Conservation (phyloP, 2,113 vertebrate species). For the Cephalopterus ornatus region DNA sequence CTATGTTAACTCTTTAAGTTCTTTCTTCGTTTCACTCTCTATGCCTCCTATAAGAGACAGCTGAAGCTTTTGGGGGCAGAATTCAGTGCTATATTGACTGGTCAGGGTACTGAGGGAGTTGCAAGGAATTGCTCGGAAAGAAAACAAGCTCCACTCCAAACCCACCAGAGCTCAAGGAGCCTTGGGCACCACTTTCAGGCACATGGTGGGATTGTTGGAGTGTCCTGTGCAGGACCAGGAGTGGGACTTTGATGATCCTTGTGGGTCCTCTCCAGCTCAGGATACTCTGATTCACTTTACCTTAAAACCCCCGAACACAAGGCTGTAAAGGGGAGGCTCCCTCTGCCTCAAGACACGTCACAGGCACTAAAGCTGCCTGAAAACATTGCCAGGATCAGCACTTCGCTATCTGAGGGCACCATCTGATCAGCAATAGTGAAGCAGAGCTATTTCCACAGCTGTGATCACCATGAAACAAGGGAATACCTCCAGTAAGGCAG, state of each 20-base stretch:
- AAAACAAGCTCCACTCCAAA: background rate
- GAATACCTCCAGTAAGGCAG: background rate
- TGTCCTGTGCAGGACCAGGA: background rate
- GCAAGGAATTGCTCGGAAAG: background rate
- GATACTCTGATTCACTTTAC: background rate
- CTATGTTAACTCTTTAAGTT: too few relatives aligned
- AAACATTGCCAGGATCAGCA: background rate
- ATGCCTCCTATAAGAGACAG: background rate
- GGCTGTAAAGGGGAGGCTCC: background rate
- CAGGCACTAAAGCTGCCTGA: background rate
- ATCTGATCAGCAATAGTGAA: background rate
- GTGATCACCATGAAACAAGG: background rate
- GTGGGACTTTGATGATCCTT: background rate
- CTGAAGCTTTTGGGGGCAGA: background rate
- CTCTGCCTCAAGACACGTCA: background rate
- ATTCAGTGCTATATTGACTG: background rate
- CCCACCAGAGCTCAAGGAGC: background rate
- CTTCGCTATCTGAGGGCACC: background rate
- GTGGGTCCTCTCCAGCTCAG: background rate
- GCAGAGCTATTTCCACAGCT: background rate
- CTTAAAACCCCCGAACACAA: background rate
- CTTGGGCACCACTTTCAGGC: background rate
- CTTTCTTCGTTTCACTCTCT: too few relatives aligned
- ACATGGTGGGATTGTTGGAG: background rate
- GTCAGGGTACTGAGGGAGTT: background rate